A percentile compares a stretch with the other conserved stretches of the same genome.
Evolutionary conservation across 2,797 vertebrate species (phyloP).

Genomic region (Enteromius thamalakanensis): DNA sequence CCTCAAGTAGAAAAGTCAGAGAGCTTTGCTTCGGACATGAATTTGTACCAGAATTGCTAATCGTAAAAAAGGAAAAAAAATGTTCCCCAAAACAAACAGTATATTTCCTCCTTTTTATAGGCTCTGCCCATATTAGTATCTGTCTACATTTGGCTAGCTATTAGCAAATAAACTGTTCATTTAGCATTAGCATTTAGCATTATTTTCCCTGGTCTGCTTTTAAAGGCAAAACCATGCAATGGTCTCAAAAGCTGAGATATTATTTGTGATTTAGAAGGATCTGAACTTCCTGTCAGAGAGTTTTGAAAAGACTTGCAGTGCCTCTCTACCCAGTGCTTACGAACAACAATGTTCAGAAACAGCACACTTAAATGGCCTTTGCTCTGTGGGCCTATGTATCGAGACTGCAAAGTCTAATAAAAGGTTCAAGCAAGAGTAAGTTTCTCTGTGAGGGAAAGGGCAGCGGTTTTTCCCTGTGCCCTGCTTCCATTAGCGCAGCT

Average conservation of each 20-base stretch:
- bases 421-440: slow-evolving; percentile 75
- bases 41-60: not conserved
- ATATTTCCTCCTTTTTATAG: not conserved
- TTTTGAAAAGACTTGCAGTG: not conserved
- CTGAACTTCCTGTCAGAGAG: slow-evolving; percentile 17
- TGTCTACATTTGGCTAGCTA: not conserved
- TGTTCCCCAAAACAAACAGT: not conserved
- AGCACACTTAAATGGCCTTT: slow-evolving; percentile 31
- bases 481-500: slow-evolving; percentile 73
- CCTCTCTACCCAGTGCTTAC: not conserved
- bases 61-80: not conserved
- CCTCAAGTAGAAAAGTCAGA: not conserved
- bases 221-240: not conserved
- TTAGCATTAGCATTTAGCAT: slow-evolving; percentile 13
- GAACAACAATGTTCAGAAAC: slow-evolving; percentile 23
- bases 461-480: slow-evolving; percentile 65
- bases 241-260: not conserved
- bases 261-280: not conserved
- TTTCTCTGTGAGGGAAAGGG: slow-evolving; percentile 71
- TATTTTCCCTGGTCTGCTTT: not conserved
- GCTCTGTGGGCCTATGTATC: slow-evolving; percentile 47
- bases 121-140: not conserved
- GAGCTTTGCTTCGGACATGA: not conserved
- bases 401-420: slow-evolving; percentile 77
- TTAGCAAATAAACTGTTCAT: not conserved